Base-by-base conservation (phyloP, 2,113 vertebrate species). In the Colistium nudipinnis region DNA sequence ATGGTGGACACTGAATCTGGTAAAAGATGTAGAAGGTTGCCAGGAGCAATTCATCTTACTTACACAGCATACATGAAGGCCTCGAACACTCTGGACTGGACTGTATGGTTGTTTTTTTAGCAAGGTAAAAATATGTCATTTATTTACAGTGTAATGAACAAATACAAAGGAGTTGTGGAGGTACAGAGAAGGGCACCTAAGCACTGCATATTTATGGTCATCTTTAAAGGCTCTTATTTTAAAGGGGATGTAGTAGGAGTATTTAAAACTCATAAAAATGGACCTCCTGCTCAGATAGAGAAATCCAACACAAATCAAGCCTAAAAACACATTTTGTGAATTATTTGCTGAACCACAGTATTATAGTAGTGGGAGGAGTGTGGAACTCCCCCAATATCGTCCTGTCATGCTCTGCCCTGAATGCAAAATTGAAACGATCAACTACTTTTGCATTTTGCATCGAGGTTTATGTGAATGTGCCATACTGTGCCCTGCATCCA, bases 401-500 rank as follows among this genome's bases (percentile, higher is more conserved):
- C n/a, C 24, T 13, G 19, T 47, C 20, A 10, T 11, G 19, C 20
- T 47, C 44, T 24, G 20, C 22, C 22, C 44, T 47, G 12, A 27
- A 27, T 17, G n/a, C 41, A 49, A n/a, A n/a, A n/a, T 49, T 7
- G 4, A 27, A 27, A 17, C 16, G 14, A 8, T 7, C n/a, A 10
- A 3, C 9, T 20, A 35, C 49, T 11, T 11, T 4, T 35, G n/a
- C 30, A 57, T 57, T 62, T 44, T 13, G 33, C 25, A 8, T 13
- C 25, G 9, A 17, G 16, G 31, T 22, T 6, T 51, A 54, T 49
- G 36, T 56, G 31, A 69, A 39, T 27, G 51, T 20, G 7, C 38
- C 7, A 64, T 47, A 55, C 44, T 39, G 31, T 59, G 35, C 35
- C 35, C 12, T 25, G 24, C 31, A 27, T 62, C 12, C 28, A 61